Base-by-base conservation (phyloP, 1,140 invertebrate genomes). In the Nixonia krombeini region DNA sequence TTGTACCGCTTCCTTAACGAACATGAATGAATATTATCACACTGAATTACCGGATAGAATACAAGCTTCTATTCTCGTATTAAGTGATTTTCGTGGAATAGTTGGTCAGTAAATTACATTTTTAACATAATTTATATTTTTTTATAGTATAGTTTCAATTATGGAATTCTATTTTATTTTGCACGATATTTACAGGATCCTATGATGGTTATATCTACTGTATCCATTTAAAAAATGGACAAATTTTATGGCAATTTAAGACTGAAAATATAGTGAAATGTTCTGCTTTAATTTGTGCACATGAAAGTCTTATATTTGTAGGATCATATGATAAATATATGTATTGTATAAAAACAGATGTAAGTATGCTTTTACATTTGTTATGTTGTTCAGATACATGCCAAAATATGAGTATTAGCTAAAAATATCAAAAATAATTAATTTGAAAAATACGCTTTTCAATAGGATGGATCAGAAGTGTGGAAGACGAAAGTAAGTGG, bases 311-410 rank as follows among this genome's bases (percentile, higher is more conserved):
- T 4, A 74, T 92, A 26, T 88, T 89, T 73, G 80, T 92, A 63
- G 92, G 91, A 10, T 89, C 91, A 25, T 92, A 93, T 76, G 91
- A 93, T 75, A 86, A 87, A 33, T 75, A 85, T 71, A 62, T 92
- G 10, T 89, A 91, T 68, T 89, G 88, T 62, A 73, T 92, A 55
- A 87, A 75, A 51, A 21, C 6, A 21, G 33, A 66, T 6, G 53
- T 46, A 49, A 38, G 6, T 29, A 21, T 21, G 6, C 21, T 21
- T 21, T 21, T 21, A 21, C 21, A 21, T n/a, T n/a, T n/a, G n/a
- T n/a, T n/a, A n/a, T n/a, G n/a, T n/a, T n/a, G n/a, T n/a, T n/a
- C n/a, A n/a, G n/a, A n/a, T n/a, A n/a, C n/a, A n/a, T n/a, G n/a
- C n/a, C n/a, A n/a, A n/a, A n/a, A n/a, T n/a, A n/a, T n/a, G n/a